phyloP scores from a whole-genome alignment of 2,113 vertebrate species.

The Neopipo cinnamomea region DNA sequence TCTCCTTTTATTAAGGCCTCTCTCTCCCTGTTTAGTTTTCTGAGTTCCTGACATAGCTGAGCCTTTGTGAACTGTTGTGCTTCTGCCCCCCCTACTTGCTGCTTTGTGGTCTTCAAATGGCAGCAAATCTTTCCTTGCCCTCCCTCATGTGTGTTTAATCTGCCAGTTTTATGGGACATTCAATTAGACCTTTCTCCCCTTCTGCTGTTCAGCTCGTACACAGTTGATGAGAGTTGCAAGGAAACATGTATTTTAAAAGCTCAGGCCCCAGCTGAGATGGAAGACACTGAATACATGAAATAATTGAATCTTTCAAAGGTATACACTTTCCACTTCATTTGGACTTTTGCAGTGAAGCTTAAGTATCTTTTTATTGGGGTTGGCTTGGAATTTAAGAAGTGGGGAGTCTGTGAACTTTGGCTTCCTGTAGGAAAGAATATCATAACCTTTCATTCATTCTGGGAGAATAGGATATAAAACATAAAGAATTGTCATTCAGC shows the following conservation, averaged over 20 bases:
- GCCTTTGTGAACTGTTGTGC: neutral
- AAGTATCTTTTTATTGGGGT: neutral
- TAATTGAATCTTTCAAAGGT: conserved; percentile 57
- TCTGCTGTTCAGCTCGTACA: conserved; percentile 56
- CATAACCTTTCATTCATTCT: neutral
- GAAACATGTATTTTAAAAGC: conserved; percentile 52
- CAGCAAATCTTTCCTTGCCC: neutral
- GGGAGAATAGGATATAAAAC: neutral
- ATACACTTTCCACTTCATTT: conserved; percentile 45
- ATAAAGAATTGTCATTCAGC: neutral
- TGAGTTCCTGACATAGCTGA: neutral
- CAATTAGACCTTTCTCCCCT: conserved; percentile 47
- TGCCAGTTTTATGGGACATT: neutral
- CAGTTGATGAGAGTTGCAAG: conserved; percentile 63
- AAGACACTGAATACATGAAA: conserved; percentile 39
- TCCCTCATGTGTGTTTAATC: neutral
- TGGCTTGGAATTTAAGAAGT: neutral
- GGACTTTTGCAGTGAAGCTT: neutral
- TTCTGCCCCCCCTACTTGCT: neutral
- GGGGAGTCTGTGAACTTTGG: neutral
- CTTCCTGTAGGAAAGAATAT: neutral
- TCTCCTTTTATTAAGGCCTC: neutral
- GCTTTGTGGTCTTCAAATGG: neutral
- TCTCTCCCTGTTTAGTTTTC: neutral
- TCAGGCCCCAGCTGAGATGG: conserved; percentile 55